Conservation (phyloP, 2,113 vertebrate species). For the Ptyas mucosa region DNA sequence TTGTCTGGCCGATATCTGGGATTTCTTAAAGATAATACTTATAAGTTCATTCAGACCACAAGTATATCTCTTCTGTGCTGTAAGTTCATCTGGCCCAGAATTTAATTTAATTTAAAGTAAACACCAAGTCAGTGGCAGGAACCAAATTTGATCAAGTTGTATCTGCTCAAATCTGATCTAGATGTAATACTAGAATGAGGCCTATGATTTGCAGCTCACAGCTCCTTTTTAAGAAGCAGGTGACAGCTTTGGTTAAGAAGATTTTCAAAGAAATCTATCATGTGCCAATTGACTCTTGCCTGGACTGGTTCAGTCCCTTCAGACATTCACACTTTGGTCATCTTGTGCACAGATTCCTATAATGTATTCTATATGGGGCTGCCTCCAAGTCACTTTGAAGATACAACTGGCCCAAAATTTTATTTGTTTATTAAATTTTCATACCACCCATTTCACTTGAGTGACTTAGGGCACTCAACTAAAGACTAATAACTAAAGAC, state of each 20-base stretch:
- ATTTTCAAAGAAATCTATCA: background rate
- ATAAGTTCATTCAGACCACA: background rate
- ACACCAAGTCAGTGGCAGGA: background rate
- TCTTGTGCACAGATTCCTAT: background rate
- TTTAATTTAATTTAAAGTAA: background rate
- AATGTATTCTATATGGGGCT: background rate
- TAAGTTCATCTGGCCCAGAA: background rate
- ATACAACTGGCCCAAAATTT: background rate
- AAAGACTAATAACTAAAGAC: too few relatives aligned
- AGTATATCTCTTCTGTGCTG: background rate
- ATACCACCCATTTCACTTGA: too few relatives aligned
- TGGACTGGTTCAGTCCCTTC: background rate
- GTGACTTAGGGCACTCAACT: too few relatives aligned
- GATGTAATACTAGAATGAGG: background rate
- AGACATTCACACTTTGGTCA: background rate
- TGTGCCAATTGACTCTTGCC: background rate
- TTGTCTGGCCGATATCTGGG: background rate
- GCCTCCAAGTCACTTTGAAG: background rate
- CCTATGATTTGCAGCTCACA: background rate
- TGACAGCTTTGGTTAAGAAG: background rate
- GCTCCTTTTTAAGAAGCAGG: background rate
- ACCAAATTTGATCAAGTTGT: background rate
- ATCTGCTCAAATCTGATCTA: background rate
- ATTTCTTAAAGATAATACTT: background rate
- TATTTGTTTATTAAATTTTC: too few relatives aligned